Conservation (phyloP, 37 sponge, comb jelly and placozoan species). For the Aphrocallistes beatrix region DNA sequence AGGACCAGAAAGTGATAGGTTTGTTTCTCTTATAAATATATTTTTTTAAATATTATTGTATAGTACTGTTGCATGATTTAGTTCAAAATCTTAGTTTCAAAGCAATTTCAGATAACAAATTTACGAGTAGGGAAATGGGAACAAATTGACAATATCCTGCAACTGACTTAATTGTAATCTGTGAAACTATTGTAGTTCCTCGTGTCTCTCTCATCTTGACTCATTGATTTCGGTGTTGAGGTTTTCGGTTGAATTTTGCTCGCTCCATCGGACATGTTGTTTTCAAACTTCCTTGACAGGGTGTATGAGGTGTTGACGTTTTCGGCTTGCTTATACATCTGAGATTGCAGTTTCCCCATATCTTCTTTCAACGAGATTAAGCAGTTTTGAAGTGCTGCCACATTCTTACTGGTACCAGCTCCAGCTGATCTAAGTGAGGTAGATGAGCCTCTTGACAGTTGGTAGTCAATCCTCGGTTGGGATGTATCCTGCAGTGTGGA, state of each 20-base stretch:
- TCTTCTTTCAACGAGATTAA: not conserved
- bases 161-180: not conserved
- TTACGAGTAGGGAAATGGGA: too few species aligned
- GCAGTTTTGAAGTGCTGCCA: not conserved
- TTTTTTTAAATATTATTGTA: not conserved
- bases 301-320: not conserved
- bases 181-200: not conserved
- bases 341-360: not conserved
- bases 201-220: not conserved
- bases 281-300: constrained; percentile 1
- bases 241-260: not conserved
- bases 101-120: too few species aligned
- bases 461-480: not conserved
- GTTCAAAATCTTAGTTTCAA: too few species aligned
- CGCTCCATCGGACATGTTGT: not conserved
- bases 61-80: too few species aligned
- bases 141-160: too few species aligned
- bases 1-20: constrained; percentile 1
- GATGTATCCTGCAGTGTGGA: not conserved
- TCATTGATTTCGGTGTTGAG: not conserved
- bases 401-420: not conserved
- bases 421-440: not conserved
- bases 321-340: not conserved
- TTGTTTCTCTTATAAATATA: too few species aligned
- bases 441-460: not conserved